Conservation (phyloP, 2,888 invertebrate genomes). For the Epistrophella euchroma region DNA sequence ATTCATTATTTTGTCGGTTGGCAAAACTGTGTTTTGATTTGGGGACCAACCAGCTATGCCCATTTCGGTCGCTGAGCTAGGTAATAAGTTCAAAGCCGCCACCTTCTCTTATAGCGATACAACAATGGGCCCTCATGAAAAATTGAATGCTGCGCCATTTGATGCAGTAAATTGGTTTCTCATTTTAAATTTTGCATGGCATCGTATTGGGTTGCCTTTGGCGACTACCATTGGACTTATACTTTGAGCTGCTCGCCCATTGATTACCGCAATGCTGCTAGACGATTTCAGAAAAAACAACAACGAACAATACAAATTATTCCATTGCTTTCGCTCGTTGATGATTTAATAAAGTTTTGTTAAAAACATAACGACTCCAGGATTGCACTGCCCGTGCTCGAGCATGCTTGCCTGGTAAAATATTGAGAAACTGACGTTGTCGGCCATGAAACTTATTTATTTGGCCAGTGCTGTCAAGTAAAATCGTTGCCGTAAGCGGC, state of each 20-base stretch:
- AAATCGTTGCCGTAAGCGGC: conserved; percentile 14
- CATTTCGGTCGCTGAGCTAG: conserved; percentile 25
- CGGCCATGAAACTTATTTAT: conserved; percentile 75
- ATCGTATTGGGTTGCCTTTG: not conserved
- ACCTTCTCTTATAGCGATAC: conserved; percentile 71
- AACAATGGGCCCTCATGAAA: conserved; percentile 60
- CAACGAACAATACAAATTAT: conserved; percentile 9
- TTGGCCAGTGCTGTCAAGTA: conserved; percentile 61
- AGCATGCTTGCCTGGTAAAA: conserved; percentile 74
- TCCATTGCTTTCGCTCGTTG: not conserved
- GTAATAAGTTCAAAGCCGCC: conserved; percentile 70
- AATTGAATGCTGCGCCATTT: not conserved
- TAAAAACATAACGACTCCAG: not conserved
- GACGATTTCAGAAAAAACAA: conserved; percentile 61
- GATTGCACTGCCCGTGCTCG: not conserved
- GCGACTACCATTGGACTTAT: conserved; percentile 12
- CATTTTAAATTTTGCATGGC: not conserved
- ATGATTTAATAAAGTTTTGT: not conserved
- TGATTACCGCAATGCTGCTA: conserved; percentile 59
- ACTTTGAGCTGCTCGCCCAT: conserved; percentile 57
- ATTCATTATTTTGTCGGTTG: not conserved
- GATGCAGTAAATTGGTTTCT: not conserved
- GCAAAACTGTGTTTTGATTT: not conserved
- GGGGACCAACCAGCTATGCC: conserved; percentile 14
- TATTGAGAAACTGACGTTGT: conserved; percentile 77